phyloP scores from a whole-genome alignment of 2,888 invertebrate genomes.

The Leucophora obtusa region DNA sequence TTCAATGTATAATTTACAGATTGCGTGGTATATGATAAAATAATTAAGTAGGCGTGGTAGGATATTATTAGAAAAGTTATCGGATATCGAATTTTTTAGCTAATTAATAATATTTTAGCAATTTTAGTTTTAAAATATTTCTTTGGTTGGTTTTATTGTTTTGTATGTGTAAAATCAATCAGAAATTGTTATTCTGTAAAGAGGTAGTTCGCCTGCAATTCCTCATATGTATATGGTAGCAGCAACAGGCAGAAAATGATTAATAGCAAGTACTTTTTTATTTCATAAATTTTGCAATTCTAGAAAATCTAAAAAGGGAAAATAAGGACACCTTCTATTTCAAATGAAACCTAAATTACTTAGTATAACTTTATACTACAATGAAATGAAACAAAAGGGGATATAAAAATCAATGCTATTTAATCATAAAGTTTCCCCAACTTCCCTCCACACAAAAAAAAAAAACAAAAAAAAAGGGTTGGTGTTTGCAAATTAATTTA shows the following conservation, averaged over 20 bases:
- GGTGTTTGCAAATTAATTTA: conserved; percentile 15
- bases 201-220: too few relatives aligned
- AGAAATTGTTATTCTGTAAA: too few relatives aligned
- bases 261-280: conserved; percentile 46
- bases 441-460: background rate
- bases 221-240: conserved; percentile 5
- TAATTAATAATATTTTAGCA: too few relatives aligned
- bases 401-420: conserved; percentile 1
- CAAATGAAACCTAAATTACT: too few relatives aligned
- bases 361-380: background rate
- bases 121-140: too few relatives aligned
- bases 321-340: conserved; percentile 20
- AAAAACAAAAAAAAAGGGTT: background rate
- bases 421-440: background rate
- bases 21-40: too few relatives aligned
- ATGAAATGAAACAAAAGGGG: background rate
- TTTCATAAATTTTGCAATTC: conserved; percentile 37
- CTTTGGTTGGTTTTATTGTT: too few relatives aligned
- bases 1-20: too few relatives aligned
- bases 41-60: too few relatives aligned
- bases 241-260: conserved; percentile 62
- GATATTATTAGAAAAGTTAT: too few relatives aligned
- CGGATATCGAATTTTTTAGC: too few relatives aligned
- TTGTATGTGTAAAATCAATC: too few relatives aligned
- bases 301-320: conserved; percentile 17